Percentiles rank a stretch among this genome's conserved stretches.
phyloP scores from a whole-genome alignment of 2,888 invertebrate species.

The Timema cristinae region DNA sequence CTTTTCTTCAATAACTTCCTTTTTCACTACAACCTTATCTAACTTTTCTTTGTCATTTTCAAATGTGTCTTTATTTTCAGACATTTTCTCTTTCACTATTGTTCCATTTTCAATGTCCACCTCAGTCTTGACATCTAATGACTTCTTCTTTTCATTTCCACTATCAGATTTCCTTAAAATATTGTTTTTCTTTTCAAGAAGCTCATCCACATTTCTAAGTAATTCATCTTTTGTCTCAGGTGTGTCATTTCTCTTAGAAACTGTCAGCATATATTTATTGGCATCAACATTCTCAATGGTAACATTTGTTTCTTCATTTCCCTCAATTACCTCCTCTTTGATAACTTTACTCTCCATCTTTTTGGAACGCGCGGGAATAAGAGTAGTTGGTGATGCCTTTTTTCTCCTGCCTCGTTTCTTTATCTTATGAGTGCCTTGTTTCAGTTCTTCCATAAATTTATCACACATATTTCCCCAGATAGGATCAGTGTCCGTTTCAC shows the following conservation, averaged over 20 bases:
- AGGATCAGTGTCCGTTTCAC: conserved; percentile 31
- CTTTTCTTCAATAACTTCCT: conserved; percentile 9
- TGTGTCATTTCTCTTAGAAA: background rate
- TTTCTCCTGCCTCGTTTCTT: background rate
- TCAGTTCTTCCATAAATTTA: conserved; percentile 30
- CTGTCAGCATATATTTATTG: background rate
- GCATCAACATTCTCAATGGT: background rate
- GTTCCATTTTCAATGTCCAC: background rate
- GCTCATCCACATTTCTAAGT: background rate
- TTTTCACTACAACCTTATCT: background rate
- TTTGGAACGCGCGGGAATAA: background rate
- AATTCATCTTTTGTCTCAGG: background rate
- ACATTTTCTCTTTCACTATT: background rate
- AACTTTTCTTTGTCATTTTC: conserved; percentile 14
- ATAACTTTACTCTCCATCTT: background rate
- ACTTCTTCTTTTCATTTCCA: background rate
- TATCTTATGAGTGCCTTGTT: conserved; percentile 29
- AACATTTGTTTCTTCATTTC: background rate
- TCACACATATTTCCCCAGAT: conserved; percentile 33
- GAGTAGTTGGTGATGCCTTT: background rate
- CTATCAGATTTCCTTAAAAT: background rate
- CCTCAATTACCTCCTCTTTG: background rate
- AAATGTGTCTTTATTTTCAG: conserved; percentile 14
- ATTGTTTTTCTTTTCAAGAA: background rate
- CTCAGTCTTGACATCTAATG: conserved; percentile 12